Conservation (phyloP, 2,888 invertebrate genomes). For the Unio pictorum region DNA sequence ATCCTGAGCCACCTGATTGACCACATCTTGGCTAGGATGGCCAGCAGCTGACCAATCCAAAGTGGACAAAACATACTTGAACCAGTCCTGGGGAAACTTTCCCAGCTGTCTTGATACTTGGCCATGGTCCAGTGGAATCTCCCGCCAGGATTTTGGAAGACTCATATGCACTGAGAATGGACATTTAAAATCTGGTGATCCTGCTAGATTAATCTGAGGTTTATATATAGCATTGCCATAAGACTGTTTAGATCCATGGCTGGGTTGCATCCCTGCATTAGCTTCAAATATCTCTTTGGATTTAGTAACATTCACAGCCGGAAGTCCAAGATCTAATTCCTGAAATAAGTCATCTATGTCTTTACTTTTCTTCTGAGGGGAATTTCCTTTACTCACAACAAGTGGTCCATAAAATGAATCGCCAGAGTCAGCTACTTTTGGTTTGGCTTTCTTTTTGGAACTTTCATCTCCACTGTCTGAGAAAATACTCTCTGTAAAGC, state of each 20-base stretch:
- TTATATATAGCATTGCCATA: slow-evolving; percentile 58
- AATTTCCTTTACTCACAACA: slow-evolving; percentile 16
- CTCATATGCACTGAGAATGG: slow-evolving; percentile 61
- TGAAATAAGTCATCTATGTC: slow-evolving; percentile 58
- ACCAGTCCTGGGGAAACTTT: slow-evolving; percentile 65
- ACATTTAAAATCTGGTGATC: slow-evolving; percentile 62
- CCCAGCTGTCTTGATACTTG: slow-evolving; percentile 51
- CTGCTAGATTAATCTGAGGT: slow-evolving; percentile 61
- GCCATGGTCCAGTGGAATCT: slow-evolving; percentile 61
- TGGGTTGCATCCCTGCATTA: slow-evolving; percentile 17
- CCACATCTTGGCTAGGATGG: slow-evolving; percentile 47
- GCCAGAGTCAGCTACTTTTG: slow-evolving; percentile 12
- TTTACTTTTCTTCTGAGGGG: slow-evolving; percentile 25
- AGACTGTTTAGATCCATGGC: slow-evolving; percentile 24
- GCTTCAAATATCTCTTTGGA: slow-evolving; percentile 24
- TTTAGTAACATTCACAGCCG: slow-evolving; percentile 57
- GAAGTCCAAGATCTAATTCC: slow-evolving; percentile 62
- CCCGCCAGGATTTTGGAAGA: slow-evolving; percentile 62
- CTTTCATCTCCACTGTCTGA: slow-evolving; percentile 56
- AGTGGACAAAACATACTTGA: slow-evolving; percentile 54
- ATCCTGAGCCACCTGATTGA: slow-evolving; percentile 54
- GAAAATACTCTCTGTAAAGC: slow-evolving; percentile 64
- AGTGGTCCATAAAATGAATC: slow-evolving; percentile 5
- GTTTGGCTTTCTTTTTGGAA: slow-evolving; percentile 29
- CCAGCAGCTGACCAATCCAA: slow-evolving; percentile 53